These are phyloP conservation scores for Yasuhikotakia modesta DNA, from an alignment of 2,797 vertebrate species.

Conservation along the genomic window DNA sequence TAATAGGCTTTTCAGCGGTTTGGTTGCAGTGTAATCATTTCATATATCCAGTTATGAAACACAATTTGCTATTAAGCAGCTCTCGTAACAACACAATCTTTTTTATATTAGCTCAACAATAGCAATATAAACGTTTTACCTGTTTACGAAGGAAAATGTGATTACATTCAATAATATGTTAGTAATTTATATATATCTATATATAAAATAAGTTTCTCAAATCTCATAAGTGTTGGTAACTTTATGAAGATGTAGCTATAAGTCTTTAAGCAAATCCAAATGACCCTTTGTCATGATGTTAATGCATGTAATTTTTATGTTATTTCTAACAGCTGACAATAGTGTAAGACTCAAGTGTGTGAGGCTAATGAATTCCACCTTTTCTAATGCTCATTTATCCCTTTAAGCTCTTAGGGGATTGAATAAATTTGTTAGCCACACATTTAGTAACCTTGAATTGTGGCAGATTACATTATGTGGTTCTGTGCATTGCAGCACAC, in stretches of 20 bases:
- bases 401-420: conserved; percentile 48
- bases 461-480: conserved; percentile 54
- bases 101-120: neutral
- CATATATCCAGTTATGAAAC: conserved; percentile 25
- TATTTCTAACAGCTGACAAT: conserved; percentile 39
- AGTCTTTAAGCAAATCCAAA: conserved; percentile 6
- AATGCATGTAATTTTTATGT: conserved; percentile 24
- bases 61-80: conserved; percentile 15
- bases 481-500: conserved; percentile 33
- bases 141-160: neutral
- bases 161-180: conserved; percentile 9
- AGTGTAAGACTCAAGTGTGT: conserved; percentile 44
- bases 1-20: conserved; percentile 46
- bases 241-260: neutral
- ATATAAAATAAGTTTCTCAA: neutral
- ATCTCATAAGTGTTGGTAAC: neutral
- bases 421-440: conserved; percentile 53
- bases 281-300: conserved; percentile 4
- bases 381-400: conserved; percentile 49
- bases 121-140: neutral
- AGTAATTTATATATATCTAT: neutral
- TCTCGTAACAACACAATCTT: neutral
- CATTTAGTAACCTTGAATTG: conserved; percentile 55
- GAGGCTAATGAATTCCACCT: conserved; percentile 45
- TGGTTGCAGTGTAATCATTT: conserved; percentile 37